A percentile compares a stretch with the other conserved stretches of the same genome.
Conservation (phyloP, 2,888 invertebrate species). For the Macrosiphum euphorbiae region DNA sequence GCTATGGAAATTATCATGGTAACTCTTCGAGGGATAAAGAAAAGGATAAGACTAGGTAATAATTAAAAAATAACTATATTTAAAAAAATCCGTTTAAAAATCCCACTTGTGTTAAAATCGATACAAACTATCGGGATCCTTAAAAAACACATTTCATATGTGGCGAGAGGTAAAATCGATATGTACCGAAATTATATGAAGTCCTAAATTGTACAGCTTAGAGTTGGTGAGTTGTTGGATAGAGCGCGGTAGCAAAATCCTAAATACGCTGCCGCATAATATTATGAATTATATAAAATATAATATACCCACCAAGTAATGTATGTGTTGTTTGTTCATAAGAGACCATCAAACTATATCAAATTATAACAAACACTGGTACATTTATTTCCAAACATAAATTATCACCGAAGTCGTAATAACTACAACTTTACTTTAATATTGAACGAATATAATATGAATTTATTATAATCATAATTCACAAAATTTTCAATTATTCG, state of each 20-base stretch:
- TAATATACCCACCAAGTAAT: not conserved
- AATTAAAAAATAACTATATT: not conserved
- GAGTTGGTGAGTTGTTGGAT: not conserved
- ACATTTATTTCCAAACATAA: not conserved
- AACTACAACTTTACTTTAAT: not conserved
- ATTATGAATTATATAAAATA: not conserved
- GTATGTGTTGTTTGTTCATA: not conserved
- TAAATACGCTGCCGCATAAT: not conserved
- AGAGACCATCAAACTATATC: not conserved
- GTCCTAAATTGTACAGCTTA: not conserved
- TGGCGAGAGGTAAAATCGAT: not conserved
- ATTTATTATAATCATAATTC: too few relatives aligned
- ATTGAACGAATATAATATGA: too few relatives aligned
- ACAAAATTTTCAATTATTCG: too few relatives aligned
- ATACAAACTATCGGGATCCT: not conserved
- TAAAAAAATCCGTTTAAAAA: not conserved
- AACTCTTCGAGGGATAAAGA: too few relatives aligned
- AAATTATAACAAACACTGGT: not conserved
- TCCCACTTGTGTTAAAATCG: not conserved
- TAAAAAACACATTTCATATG: not conserved
- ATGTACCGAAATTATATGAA: not conserved
- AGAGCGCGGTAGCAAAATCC: not conserved
- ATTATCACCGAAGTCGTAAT: not conserved
- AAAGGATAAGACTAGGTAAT: not conserved
- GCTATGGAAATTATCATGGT: too few relatives aligned